Percentiles rank a stretch among this genome's conserved stretches.
These are phyloP conservation scores for Euura saliciscinereae DNA, from an alignment of 1,140 invertebrate species.

Conservation along the genomic window DNA sequence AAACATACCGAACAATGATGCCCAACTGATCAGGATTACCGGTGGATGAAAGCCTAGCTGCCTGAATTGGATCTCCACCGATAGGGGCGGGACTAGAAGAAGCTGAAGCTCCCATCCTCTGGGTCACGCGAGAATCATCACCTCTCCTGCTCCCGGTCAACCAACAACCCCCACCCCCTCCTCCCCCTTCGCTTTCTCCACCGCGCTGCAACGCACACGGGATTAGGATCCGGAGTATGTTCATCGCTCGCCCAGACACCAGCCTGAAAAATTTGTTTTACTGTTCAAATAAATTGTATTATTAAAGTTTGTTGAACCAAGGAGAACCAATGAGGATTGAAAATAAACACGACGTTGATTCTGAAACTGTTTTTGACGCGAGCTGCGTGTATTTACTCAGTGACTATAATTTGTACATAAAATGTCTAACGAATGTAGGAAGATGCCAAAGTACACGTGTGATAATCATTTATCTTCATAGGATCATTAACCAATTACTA, in stretches of 20 bases:
- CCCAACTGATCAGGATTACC: slow-evolving; percentile 52
- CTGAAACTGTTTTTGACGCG: too few relatives aligned
- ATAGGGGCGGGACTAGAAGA: slow-evolving; percentile 57
- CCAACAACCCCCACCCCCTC: slow-evolving; percentile 59
- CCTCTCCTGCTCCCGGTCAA: slow-evolving; percentile 56
- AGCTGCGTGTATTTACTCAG: too few relatives aligned
- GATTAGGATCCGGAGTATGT: slow-evolving; percentile 65
- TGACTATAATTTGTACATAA: too few relatives aligned
- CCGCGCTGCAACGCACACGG: slow-evolving; percentile 66
- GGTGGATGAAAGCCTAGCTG: slow-evolving; percentile 56
- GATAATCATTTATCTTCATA: too few relatives aligned
- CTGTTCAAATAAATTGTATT: too few relatives aligned
- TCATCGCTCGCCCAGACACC: slow-evolving; percentile 66
- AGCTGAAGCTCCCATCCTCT: slow-evolving; percentile 60
- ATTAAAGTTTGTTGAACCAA: too few relatives aligned
- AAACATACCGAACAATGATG: slow-evolving; percentile 52
- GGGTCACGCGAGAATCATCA: slow-evolving; percentile 58
- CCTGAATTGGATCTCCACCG: slow-evolving; percentile 55
- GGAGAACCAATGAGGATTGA: too few relatives aligned
- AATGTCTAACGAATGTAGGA: too few relatives aligned
- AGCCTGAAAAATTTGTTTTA: slow-evolving; percentile 47
- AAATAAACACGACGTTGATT: too few relatives aligned
- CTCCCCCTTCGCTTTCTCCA: slow-evolving; percentile 59
- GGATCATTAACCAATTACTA: too few relatives aligned
- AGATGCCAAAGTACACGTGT: too few relatives aligned